Evolutionary conservation across 1,140 invertebrate genomes (phyloP), one percentile per base, ranked within the genome.

Genomic region (Olivierus martensii): DNA sequence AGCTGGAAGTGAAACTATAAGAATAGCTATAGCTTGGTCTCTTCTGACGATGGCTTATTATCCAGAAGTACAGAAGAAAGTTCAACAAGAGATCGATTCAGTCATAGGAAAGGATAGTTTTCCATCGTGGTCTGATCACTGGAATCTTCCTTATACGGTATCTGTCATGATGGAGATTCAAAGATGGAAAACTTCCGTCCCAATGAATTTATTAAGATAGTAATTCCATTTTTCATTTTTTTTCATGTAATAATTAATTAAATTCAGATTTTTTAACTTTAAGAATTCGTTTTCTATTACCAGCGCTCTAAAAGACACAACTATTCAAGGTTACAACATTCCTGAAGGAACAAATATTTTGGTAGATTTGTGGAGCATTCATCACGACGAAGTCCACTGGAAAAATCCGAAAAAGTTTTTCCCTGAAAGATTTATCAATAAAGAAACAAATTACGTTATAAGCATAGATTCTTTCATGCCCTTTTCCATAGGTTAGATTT

Each of bases 1-100:
- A 10, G 66, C 59, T 10, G 66, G 65, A n/a, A 63, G 57, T 5
- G 69, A 71, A 48, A 71, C 69, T 3, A 67, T 64, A 3, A 36
- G 63, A 5, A 64, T 63, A 2, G 65, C 67, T 2, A 39, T 70
- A 3, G 50, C 35, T 15, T 71, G 69, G 69, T 46, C 58, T 9
- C 35, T 68, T n/a, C 44, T 68, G 5, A 57, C 57, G 19, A 56
- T 68, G 46, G 59, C 61, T 0, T 45, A 50, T 2, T 53, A 66
- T 77, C 63, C 61, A 7, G 55, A 67, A 12, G 53, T 66, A 6
- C 69, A 71, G 42, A 44, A 44, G 15, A 62, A 59, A 55, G 53
- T 67, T 4, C 59, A 62, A 5, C 12, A 60, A 18, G 69, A 71
- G 50, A 61, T 71, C 12, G 61, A 65, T 47, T 10, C 35, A 0